Percentiles rank a stretch among this genome's conserved stretches.
Evolutionary conservation across 2,113 vertebrate species (phyloP).

Genomic region (Megaceryle torquata): DNA sequence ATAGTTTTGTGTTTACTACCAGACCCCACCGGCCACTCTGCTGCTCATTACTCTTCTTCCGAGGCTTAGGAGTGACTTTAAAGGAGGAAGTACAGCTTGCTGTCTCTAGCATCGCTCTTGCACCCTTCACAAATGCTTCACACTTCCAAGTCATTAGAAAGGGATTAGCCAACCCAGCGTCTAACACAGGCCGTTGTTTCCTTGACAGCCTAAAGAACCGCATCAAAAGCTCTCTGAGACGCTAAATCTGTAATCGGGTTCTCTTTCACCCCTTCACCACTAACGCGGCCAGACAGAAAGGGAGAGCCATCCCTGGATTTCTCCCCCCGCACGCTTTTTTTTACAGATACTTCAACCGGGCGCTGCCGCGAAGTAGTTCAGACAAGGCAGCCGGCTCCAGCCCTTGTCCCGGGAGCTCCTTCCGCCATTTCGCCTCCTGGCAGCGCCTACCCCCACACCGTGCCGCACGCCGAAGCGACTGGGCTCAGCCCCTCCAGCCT

Average conservation of each 20-base stretch:
- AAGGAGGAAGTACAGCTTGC: accelerated
- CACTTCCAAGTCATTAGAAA: not conserved
- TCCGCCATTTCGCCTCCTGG: not conserved
- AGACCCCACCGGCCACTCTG: not conserved
- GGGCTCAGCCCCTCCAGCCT: too few relatives aligned
- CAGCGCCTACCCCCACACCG: not conserved
- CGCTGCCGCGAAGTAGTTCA: not conserved
- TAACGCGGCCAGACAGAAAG: not conserved
- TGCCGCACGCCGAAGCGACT: not conserved
- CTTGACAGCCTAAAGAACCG: accelerated
- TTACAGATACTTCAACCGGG: not conserved
- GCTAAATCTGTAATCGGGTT: accelerated
- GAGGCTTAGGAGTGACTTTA: not conserved
- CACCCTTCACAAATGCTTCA: not conserved
- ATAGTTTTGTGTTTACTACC: not conserved
- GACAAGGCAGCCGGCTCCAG: not conserved
- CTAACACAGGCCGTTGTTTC: accelerated
- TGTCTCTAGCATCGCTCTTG: not conserved
- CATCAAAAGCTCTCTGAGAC: not conserved
- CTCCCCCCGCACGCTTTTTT: too few relatives aligned
- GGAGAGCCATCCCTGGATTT: not conserved
- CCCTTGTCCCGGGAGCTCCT: not conserved
- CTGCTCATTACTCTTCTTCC: not conserved
- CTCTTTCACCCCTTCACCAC: not conserved
- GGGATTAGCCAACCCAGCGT: not conserved